Evolutionary conservation across 1,140 invertebrate genomes (phyloP), one percentile per base, ranked within the genome.

Genomic region (Drosophila lowei): DNA sequence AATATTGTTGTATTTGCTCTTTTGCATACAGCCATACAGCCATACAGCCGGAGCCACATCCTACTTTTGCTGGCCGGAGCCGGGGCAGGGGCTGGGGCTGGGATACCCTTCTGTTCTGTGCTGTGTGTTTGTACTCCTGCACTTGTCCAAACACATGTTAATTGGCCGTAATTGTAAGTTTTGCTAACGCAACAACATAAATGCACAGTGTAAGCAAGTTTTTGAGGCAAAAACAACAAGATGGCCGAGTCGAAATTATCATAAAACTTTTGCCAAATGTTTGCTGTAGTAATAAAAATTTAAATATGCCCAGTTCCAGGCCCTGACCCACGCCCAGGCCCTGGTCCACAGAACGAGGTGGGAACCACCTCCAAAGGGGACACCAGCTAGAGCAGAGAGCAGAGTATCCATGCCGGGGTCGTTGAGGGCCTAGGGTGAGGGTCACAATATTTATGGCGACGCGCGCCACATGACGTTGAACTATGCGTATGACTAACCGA

Each of bases 61-160:
- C 52, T 25, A 25, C 23, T 25, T 25, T 5, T 25, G 23, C 23
- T 25, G 23, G 23, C 23, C 5, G 4, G 0, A 5, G 23, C 23
- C 23, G 23, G 23, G 23, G 23, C 23, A 0, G 4, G 4, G 23
- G 23, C 23, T 5, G 23, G 23, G 23, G 23, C 23, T 25, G 4
- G 23, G 23, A 25, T 44, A 42, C 42, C 46, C 52, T 49, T 15
- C 56, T 28, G 15, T 42, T 11, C 25, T 6, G 63, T 67, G 58
- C 75, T 78, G 9, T 38, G 9, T 38, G 83, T 86, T 86, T 86
- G 83, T 88, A 73, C 83, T 88, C 77, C 66, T 83, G 84, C 83
- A 88, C 71, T 83, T 88, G 79, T 88, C 79, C 83, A 88, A 88
- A 88, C 84, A 88, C 83, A 88, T 88, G 83, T 88, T 88, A 88